Evolutionary conservation across 2,797 vertebrate species (phyloP).

Genomic region (Sphenodon punctatus): DNA sequence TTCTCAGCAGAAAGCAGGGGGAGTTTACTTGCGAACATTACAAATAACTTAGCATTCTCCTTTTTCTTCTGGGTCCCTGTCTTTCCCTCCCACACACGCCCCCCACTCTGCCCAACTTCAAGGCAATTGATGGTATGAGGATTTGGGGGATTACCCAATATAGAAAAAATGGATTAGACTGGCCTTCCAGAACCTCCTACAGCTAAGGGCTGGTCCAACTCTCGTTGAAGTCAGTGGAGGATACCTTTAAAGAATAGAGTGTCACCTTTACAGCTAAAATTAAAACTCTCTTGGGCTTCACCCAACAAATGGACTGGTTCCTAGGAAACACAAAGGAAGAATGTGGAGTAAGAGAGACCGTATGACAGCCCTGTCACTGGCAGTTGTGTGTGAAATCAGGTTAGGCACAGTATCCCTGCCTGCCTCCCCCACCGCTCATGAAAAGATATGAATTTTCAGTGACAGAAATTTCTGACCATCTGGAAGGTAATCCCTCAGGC

Average conservation of each 20-base stretch:
- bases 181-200: background rate
- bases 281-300: background rate
- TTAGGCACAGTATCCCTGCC: slow-evolving; percentile 5
- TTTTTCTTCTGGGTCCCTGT: no score
- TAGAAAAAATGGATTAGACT: background rate
- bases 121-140: accelerated
- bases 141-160: background rate
- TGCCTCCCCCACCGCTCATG: background rate
- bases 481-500: slow-evolving; percentile 35
- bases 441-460: slow-evolving; percentile 20
- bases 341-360: background rate
- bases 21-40: no score
- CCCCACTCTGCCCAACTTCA: no score
- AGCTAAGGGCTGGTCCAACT: background rate
- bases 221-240: background rate
- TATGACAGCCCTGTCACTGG: background rate
- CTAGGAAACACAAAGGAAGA: background rate
- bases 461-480: slow-evolving; percentile 37
- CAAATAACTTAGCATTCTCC: no score
- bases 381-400: background rate
- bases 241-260: background rate
- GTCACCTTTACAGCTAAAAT: background rate
- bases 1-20: no score
- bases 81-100: no score
- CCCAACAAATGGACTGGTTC: background rate